These are phyloP conservation scores for Stenotaenia linearis DNA, from an alignment of 2,888 invertebrate genomes.

Conservation along the genomic window DNA sequence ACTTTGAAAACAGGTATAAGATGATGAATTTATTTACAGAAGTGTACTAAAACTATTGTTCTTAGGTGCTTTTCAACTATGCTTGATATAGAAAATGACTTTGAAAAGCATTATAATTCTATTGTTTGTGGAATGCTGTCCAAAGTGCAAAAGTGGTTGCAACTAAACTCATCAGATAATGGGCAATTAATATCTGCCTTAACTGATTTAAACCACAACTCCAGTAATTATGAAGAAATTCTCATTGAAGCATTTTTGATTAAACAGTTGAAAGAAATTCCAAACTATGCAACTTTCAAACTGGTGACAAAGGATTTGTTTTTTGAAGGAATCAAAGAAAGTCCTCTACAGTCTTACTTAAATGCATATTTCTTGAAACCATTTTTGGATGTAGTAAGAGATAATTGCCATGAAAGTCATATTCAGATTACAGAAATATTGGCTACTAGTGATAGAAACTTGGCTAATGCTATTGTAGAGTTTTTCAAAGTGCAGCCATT, in stretches of 20 bases:
- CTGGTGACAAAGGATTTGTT: neutral
- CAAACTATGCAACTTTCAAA: neutral
- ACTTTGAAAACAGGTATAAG: neutral
- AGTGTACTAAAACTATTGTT: neutral
- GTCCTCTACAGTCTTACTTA: neutral
- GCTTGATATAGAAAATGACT: too few relatives aligned
- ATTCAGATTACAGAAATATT: neutral
- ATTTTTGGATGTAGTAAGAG: neutral
- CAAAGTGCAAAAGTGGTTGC: too few relatives aligned
- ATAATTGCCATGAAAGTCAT: neutral
- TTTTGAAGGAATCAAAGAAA: neutral
- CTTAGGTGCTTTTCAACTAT: neutral
- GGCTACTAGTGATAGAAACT: neutral
- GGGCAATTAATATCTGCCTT: too few relatives aligned
- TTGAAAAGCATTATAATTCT: too few relatives aligned
- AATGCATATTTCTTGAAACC: neutral
- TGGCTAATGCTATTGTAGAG: neutral
- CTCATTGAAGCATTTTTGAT: too few relatives aligned
- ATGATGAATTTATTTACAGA: neutral
- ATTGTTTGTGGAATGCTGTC: too few relatives aligned
- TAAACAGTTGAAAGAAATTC: too few relatives aligned
- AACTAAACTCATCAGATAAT: too few relatives aligned
- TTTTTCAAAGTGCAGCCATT: neutral
- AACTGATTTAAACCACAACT: neutral
- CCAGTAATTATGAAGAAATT: too few relatives aligned